phyloP scores from a whole-genome alignment of 2,888 invertebrate species.

The Spatulosminthurus flaviceps region DNA sequence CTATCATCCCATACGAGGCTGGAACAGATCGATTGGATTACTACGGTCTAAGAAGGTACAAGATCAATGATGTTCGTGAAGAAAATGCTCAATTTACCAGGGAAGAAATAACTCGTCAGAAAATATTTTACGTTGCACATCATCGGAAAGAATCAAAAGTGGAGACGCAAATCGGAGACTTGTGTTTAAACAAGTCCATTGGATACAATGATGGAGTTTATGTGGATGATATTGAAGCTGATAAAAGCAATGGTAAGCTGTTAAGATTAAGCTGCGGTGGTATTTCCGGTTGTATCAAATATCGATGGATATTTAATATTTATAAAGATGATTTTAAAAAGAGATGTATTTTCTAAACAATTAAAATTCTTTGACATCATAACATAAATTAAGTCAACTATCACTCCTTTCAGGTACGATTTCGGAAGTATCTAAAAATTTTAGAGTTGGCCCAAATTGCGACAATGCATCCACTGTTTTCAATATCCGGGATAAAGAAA shows the following conservation, averaged over 20 bases:
- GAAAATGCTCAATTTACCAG: background rate
- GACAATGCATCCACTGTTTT: background rate
- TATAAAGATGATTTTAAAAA: no score
- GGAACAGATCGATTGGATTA: background rate
- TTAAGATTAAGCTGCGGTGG: no score
- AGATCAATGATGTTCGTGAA: background rate
- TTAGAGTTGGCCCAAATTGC: background rate
- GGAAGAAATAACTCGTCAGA: background rate
- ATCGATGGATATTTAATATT: no score
- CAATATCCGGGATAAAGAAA: background rate
- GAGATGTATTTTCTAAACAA: no score
- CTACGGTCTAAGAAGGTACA: background rate
- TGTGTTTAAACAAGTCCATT: conserved; percentile 14
- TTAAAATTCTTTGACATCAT: background rate
- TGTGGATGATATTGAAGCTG: background rate
- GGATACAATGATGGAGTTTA: conserved; percentile 15
- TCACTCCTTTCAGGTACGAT: no score
- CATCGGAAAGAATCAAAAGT: background rate
- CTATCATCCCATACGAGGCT: conserved; percentile 6
- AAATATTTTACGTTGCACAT: conserved; percentile 27
- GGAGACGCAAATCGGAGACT: conserved; percentile 26
- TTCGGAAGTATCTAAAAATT: no score
- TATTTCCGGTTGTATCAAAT: no score
- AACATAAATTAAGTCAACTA: no score
- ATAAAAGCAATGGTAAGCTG: background rate